These are phyloP conservation scores for Uloborus diversus DNA, from an alignment of 1,140 invertebrate genomes.

Conservation along the genomic window DNA sequence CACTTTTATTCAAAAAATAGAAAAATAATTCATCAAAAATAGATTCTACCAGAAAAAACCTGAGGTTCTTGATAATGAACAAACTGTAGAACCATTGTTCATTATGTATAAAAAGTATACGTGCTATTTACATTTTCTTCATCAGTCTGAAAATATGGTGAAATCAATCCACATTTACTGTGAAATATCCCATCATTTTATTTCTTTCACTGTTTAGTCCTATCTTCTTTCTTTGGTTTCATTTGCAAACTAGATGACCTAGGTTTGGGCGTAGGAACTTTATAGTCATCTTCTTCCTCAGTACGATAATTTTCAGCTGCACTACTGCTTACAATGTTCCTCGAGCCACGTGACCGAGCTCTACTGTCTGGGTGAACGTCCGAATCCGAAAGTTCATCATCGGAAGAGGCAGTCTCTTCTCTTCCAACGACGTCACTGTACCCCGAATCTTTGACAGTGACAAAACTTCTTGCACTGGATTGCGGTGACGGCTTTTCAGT, in stretches of 20 bases:
- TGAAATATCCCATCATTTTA: too few relatives aligned
- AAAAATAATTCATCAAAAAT: too few relatives aligned
- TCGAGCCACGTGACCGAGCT: neutral
- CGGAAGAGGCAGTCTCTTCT: neutral
- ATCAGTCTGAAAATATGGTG: too few relatives aligned
- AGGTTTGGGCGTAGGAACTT: constrained; percentile 8
- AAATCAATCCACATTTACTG: too few relatives aligned
- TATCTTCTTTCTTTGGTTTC: constrained; percentile 28
- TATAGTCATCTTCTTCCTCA: constrained; percentile 35
- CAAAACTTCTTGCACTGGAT: constrained; percentile 44
- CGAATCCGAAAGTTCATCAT: neutral
- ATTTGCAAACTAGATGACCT: constrained; percentile 44
- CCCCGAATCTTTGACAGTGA: constrained; percentile 55
- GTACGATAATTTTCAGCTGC: constrained; percentile 34
- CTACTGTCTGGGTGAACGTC: neutral
- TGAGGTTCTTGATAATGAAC: too few relatives aligned
- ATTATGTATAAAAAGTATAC: too few relatives aligned
- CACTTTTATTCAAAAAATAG: too few relatives aligned
- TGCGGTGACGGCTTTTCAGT: constrained; percentile 43
- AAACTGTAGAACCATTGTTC: too few relatives aligned
- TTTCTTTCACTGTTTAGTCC: too few relatives aligned
- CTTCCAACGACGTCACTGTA: constrained; percentile 46
- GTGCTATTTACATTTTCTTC: too few relatives aligned
- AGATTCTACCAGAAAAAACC: too few relatives aligned
- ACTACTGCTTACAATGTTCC: constrained; percentile 37